phyloP scores from a whole-genome alignment of 2,888 invertebrate genomes.

The Coenonympha glycerion region DNA sequence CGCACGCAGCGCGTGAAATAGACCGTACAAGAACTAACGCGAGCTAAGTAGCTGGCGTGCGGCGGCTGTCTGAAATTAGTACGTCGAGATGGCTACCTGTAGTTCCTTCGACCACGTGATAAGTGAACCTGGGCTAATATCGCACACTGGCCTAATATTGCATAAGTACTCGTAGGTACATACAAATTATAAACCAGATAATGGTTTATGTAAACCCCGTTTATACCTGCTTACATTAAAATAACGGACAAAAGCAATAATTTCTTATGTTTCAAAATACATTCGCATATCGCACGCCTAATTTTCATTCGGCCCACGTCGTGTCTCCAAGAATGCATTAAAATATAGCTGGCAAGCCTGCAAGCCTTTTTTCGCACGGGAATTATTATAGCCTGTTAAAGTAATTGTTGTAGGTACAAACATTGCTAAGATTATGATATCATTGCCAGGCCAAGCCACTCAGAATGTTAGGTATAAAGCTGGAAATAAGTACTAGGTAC shows the following conservation, averaged over 20 bases:
- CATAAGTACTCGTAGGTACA: no score
- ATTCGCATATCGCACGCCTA: conserved; percentile 43
- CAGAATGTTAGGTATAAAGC: no score
- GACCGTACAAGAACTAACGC: no score
- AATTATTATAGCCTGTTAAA: conserved; percentile 49
- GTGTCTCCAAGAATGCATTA: conserved; percentile 58
- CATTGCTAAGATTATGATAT: conserved; percentile 39
- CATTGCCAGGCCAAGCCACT: conserved; percentile 26
- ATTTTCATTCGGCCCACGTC: conserved; percentile 61
- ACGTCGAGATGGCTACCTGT: no score
- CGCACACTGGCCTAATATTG: no score
- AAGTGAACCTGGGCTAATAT: no score
- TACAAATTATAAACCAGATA: no score
- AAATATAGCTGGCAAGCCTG: conserved; percentile 56
- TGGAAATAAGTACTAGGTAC: no score
- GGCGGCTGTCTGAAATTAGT: no score
- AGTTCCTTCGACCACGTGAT: no score
- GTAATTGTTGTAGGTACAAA: conserved; percentile 46
- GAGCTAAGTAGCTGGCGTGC: no score
- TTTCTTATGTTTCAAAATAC: conserved; percentile 38
- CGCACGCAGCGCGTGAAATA: no score
- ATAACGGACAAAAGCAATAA: conserved; percentile 6
- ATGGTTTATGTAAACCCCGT: not conserved
- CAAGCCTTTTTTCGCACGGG: conserved; percentile 54
- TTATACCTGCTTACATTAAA: not conserved